Evolutionary conservation across 2,113 vertebrate species (phyloP).

Genomic region (Tragelaphus strepsiceros): DNA sequence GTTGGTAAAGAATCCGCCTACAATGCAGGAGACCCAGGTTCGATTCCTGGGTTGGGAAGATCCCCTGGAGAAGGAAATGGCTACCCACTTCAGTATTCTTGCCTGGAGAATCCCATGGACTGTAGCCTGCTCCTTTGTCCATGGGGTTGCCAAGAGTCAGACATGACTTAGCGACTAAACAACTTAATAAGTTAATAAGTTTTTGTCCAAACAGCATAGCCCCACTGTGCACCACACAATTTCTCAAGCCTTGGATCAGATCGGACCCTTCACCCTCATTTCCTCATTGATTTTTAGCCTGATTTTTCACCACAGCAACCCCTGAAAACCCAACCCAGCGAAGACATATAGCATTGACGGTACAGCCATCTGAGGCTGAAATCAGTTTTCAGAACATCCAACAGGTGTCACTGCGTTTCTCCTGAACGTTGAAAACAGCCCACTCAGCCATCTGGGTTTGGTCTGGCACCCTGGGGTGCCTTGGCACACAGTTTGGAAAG

Average conservation of each 20-base stretch:
- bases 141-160: not conserved
- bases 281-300: not conserved
- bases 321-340: not conserved
- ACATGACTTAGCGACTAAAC: not conserved
- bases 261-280: accelerated
- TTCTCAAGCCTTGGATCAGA: not conserved
- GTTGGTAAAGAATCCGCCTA: not conserved
- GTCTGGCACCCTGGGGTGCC: not conserved
- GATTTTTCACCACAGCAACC: not conserved
- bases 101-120: not conserved
- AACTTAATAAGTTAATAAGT: not conserved
- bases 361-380: not conserved
- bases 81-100: not conserved
- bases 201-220: not conserved
- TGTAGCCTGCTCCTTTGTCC: not conserved
- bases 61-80: not conserved
- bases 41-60: accelerated
- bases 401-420: not conserved
- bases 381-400: not conserved
- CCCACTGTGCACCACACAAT: not conserved
- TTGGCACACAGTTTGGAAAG: not conserved
- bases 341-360: not conserved
- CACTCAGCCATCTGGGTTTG: not conserved
- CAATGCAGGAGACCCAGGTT: not conserved
- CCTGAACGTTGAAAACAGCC: not conserved